Base-by-base conservation (phyloP, 2,113 vertebrate species). In the Coracopsis vasa region DNA sequence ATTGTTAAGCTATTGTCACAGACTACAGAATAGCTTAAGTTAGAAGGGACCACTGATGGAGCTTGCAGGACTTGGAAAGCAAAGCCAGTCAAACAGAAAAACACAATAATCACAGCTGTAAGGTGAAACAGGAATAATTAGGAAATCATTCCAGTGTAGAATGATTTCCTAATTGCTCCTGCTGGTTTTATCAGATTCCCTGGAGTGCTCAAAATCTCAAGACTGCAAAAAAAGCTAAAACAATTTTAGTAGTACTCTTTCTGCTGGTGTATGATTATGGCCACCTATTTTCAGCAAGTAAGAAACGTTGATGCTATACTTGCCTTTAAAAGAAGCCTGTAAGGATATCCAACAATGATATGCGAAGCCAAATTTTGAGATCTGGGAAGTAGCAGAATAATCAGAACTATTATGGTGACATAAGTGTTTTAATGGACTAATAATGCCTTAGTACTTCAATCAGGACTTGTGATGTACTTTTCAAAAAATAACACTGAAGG, bases 151-250 rank as follows among this genome's bases (percentile, higher is more conserved):
- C 78, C 53, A 29, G 3, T 39, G 66, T 71, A 77, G 20, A 90
- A 77, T 28, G 11, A 65, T 35, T 83, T 66, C 44, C 80, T 88
- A 80, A 94, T 94, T 83, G 53, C 31, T 92, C 72, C 91, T 83
- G 37, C 62, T 88, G 86, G 3, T 75, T 90, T 79, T 72, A 27
- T 56, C 62, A 69, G 51, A 47, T 65, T 90, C 70, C 67, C 48
- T n/a, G 51, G 47, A 50, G 73, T 35, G 61, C 61, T 89, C 44
- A 7, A 81, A 90, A 39, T 64, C 78, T 94, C 70, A n/a, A 91
- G 45, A 48, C 35, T 54, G 28, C 1, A 66, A 37, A 61, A 47
- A 33, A 28, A 25, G 0, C 15, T 62, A 12, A 91, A 70, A 3
- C 33, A 35, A 58, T 24, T 58, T 24, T 58, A 58, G 56, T 35